These are phyloP conservation scores for Papilio xuthus DNA, from an alignment of 1,140 invertebrate species.

Conservation along the genomic window DNA sequence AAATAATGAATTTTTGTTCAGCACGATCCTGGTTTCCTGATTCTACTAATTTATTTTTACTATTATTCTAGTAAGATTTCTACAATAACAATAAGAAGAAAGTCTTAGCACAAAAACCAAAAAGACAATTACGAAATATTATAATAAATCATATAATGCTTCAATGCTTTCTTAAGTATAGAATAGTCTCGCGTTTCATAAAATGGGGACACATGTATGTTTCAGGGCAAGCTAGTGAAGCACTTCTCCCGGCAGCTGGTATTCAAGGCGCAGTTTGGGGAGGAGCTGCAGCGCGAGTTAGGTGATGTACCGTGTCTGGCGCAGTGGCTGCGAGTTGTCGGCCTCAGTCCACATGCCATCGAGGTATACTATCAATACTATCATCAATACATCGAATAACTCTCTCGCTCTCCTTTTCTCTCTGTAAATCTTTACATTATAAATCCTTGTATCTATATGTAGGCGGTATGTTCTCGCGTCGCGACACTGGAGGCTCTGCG, in stretches of 20 bases:
- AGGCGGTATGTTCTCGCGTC: slow-evolving; percentile 78
- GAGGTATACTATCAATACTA: too few relatives aligned
- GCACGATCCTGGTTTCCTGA: too few relatives aligned
- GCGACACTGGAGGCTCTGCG: slow-evolving; percentile 89
- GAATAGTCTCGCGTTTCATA: too few relatives aligned
- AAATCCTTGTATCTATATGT: slow-evolving; percentile 2
- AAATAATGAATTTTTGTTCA: too few relatives aligned
- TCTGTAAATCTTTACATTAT: not conserved
- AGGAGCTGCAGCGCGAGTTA: slow-evolving; percentile 83
- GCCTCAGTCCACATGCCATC: slow-evolving; percentile 87
- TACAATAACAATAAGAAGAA: too few relatives aligned
- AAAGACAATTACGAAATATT: not conserved
- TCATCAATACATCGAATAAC: too few relatives aligned
- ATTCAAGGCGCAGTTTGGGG: slow-evolving; percentile 89
- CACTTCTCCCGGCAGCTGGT: slow-evolving; percentile 95
- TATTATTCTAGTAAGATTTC: too few relatives aligned
- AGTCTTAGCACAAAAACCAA: too few relatives aligned
- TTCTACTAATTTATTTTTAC: too few relatives aligned
- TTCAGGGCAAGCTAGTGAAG: slow-evolving; percentile 96
- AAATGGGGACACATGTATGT: slow-evolving; percentile 50
- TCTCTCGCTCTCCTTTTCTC: too few relatives aligned
- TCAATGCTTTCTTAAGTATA: too few relatives aligned
- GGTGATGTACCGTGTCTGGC: slow-evolving; percentile 87
- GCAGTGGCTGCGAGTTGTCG: slow-evolving; percentile 96
- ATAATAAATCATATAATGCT: too few relatives aligned